phyloP scores from a whole-genome alignment of 1,140 invertebrate genomes.

The Aphis gossypii region DNA sequence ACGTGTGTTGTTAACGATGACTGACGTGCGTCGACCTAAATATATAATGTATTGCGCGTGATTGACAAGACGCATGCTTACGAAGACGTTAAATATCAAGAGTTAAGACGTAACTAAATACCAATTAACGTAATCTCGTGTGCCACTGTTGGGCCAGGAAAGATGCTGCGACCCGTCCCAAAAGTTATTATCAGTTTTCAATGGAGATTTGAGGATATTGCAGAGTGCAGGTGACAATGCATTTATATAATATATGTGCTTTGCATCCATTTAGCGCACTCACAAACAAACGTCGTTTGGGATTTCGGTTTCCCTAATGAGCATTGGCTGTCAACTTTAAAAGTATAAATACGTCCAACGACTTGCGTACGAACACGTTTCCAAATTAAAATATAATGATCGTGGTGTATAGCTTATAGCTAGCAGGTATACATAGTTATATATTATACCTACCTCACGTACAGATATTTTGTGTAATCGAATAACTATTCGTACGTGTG shows the following conservation, averaged over 20 bases:
- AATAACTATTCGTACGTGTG: background rate
- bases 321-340: constrained; percentile 15
- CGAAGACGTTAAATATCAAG: background rate
- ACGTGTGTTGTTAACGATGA: background rate
- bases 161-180: background rate
- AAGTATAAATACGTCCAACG: background rate
- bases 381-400: constrained; percentile 42
- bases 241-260: background rate
- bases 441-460: background rate
- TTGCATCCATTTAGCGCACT: background rate
- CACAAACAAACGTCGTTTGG: background rate
- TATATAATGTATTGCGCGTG: background rate
- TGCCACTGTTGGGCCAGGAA: background rate
- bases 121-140: background rate
- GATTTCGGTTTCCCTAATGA: constrained; percentile 30
- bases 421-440: background rate
- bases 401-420: background rate
- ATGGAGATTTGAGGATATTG: too few relatives aligned
- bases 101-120: background rate
- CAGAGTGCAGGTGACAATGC: background rate
- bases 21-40: background rate
- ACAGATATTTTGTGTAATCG: background rate
- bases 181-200: constrained; percentile 11
- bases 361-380: background rate
- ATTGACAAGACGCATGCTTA: background rate